phyloP scores from a whole-genome alignment of 2,797 vertebrate species.

The Centropyge bicolor region DNA sequence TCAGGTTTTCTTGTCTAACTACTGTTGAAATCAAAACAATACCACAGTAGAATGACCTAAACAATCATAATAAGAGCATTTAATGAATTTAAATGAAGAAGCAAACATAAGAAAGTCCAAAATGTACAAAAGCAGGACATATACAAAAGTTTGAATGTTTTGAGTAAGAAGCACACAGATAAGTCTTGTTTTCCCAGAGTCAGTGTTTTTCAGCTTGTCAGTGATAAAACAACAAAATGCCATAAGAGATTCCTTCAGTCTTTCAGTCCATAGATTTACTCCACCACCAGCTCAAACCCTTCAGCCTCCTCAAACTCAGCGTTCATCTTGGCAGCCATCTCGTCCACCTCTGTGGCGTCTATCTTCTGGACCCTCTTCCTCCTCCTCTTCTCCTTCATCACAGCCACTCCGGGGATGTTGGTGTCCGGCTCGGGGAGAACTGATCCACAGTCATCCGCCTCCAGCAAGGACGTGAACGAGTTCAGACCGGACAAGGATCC shows the following conservation, averaged over 20 bases:
- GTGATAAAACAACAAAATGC: not conserved
- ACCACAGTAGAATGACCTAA: not conserved
- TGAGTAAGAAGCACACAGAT: not conserved
- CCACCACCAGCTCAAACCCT: constrained; percentile 75
- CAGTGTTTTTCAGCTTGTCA: constrained; percentile 6
- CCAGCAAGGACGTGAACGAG: constrained; percentile 65
- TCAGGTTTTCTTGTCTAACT: not conserved
- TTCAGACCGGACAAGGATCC: constrained; percentile 43
- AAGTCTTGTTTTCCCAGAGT: not conserved
- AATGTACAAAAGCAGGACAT: constrained; percentile 30
- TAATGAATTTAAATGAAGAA: not conserved
- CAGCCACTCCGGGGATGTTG: constrained; percentile 75
- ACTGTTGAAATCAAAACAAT: not conserved
- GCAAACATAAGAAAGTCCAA: not conserved
- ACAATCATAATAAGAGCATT: constrained; percentile 10
- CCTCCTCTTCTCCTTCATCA: constrained; percentile 72
- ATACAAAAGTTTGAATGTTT: not conserved
- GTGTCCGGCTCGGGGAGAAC: constrained; percentile 51
- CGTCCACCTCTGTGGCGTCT: constrained; percentile 63
- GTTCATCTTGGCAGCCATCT: constrained; percentile 75
- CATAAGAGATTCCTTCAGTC: not conserved
- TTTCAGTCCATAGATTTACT: constrained; percentile 40
- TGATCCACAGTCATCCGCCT: constrained; percentile 38
- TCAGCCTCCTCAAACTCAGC: constrained; percentile 78
- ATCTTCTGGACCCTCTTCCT: constrained; percentile 72